Conservation (phyloP, 2,113 vertebrate species). For the Scytalopus superciliaris region DNA sequence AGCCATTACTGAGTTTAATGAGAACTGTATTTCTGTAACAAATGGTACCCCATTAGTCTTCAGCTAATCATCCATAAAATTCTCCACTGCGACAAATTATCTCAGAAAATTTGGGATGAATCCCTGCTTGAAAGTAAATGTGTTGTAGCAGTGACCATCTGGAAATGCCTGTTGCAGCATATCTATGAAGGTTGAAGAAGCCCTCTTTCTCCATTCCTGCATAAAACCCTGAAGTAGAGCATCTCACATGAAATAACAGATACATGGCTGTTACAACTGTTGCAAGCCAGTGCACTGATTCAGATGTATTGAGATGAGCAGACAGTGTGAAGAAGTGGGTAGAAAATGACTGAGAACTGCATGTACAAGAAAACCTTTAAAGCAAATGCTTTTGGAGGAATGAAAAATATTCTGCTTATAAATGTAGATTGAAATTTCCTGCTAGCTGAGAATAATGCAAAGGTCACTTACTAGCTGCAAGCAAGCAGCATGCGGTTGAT, state of each 20-base stretch:
- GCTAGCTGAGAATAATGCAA: not conserved
- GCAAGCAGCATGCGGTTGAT: not conserved
- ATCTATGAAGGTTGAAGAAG: not conserved
- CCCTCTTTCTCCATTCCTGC: not conserved
- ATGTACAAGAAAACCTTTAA: not conserved
- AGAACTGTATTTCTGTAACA: too few relatives aligned
- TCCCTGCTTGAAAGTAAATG: too few relatives aligned
- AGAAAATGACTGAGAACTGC: not conserved
- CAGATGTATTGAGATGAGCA: not conserved
- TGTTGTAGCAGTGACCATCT: too few relatives aligned
- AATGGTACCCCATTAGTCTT: too few relatives aligned
- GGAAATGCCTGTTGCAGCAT: too few relatives aligned
- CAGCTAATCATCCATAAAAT: too few relatives aligned
- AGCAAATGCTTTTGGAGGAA: not conserved
- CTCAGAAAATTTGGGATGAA: too few relatives aligned
- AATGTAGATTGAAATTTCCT: not conserved
- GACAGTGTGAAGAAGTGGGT: not conserved
- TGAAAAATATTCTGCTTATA: slow-evolving; percentile 10
- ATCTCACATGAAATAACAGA: not conserved
- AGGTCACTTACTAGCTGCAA: slow-evolving; percentile 11
- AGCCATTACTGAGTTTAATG: too few relatives aligned
- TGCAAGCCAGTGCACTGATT: not conserved
- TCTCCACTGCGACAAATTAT: too few relatives aligned
- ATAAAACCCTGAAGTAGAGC: not conserved
- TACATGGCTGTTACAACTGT: not conserved